Base-by-base conservation (phyloP, 2,888 invertebrate genomes). In the Platypus cylindrus region DNA sequence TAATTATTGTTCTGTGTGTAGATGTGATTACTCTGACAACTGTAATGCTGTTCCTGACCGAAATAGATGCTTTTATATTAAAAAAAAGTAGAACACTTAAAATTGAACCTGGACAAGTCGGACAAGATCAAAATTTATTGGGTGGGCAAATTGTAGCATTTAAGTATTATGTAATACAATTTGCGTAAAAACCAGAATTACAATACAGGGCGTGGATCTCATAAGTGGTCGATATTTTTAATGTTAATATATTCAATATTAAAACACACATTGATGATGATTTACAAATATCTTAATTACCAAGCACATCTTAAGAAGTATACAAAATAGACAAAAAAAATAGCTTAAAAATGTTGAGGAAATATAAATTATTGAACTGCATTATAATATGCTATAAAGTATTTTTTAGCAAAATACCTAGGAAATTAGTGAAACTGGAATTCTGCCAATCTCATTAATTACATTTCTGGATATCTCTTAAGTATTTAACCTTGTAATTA, bases 21-120 rank as follows among this genome's bases (percentile, higher is more conserved):
- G 16, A 13, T 35, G 22, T 35, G 37, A 37, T 35, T 32, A 35
- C 32, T 32, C 37, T 41, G 30, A 18, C 28, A 28, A 37, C 35
- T 41, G 37, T 30, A 37, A 29, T 41, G 41, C 18, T 41, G 41
- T 37, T 41, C 41, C 37, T 41, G 41, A 41, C 41, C 41, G 37
- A 24, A 32, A 35, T 36, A 34, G 29, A 32, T 37, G 32, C 30
- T 40, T 41, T 37, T 41, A 40, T 40, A 40, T 13, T 11, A 16
- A 32, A 37, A 37, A 40, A 34, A 37, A 40, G 37, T 37, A 32
- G 40, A 32, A 29, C 37, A 28, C 31, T 28, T 36, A 34, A 31
- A 34, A 31, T 36, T 37, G 34, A 40, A 40, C 37, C 40, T 40
- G 40, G 40, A 40, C 36, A 31, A 33, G 33, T 26, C 34, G 31